Conservation (phyloP, 1,140 invertebrate species). For the Streblospio benedicti region DNA sequence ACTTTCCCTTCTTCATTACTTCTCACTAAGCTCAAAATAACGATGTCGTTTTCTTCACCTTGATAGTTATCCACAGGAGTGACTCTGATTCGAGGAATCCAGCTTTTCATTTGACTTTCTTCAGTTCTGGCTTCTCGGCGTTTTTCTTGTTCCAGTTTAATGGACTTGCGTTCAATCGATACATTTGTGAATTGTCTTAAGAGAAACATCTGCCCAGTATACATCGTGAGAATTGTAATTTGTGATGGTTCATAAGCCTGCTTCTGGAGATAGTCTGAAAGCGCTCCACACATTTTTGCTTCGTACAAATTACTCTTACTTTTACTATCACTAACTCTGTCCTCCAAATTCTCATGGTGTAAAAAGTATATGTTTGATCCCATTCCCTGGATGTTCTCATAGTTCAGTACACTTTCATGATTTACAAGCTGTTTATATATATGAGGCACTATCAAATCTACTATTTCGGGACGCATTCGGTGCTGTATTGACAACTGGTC, state of each 20-base stretch:
- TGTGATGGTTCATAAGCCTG: slow-evolving; percentile 33
- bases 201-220: slow-evolving; percentile 55
- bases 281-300: slow-evolving; percentile 23
- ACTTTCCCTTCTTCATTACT: slow-evolving; percentile 59
- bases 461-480: slow-evolving; percentile 48
- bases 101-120: not conserved
- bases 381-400: slow-evolving; percentile 29
- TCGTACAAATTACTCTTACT: slow-evolving; percentile 35
- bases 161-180: too few relatives aligned
- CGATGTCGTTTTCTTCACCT: slow-evolving; percentile 73
- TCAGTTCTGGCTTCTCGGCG: not conserved
- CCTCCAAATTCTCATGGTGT: slow-evolving; percentile 27
- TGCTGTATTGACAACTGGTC: slow-evolving; percentile 40
- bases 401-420: slow-evolving; percentile 22
- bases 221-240: slow-evolving; percentile 41
- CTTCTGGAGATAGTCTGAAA: slow-evolving; percentile 34
- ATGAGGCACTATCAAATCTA: slow-evolving; percentile 30
- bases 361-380: slow-evolving; percentile 33
- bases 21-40: slow-evolving; percentile 69
- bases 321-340: slow-evolving; percentile 19
- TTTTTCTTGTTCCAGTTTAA: too few relatives aligned
- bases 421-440: slow-evolving; percentile 34
- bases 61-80: slow-evolving; percentile 47
- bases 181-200: slow-evolving; percentile 34
- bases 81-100: slow-evolving; percentile 16